Conservation (phyloP, 2,888 invertebrate species). For the Vannuccia rotundouncinata region DNA sequence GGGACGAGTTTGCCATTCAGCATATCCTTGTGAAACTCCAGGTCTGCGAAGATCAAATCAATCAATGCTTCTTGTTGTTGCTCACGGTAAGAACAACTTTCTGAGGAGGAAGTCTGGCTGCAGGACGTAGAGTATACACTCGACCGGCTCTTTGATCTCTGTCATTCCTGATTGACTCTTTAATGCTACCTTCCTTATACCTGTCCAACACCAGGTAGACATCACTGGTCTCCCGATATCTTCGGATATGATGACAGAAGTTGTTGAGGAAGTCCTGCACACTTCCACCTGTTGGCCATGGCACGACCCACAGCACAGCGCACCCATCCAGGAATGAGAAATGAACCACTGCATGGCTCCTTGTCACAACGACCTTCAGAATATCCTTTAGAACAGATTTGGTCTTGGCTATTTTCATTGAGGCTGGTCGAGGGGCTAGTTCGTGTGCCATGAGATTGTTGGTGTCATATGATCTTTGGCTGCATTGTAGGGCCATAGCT, state of each 20-base stretch:
- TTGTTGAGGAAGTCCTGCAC: conserved; percentile 38
- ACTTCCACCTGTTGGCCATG: conserved; percentile 38
- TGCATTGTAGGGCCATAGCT: conserved; percentile 33
- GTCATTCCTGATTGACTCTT: conserved; percentile 17
- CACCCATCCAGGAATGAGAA: conserved; percentile 37
- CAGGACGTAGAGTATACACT: conserved; percentile 26
- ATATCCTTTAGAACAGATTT: conserved; percentile 38
- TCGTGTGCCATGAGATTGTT: conserved; percentile 32
- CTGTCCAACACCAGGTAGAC: background rate
- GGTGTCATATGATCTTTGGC: conserved; percentile 29
- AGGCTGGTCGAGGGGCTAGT: conserved; percentile 33
- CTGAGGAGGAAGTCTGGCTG: conserved; percentile 34
- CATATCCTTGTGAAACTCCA: conserved; percentile 25
- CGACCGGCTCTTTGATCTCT: conserved; percentile 11
- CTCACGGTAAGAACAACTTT: conserved; percentile 36
- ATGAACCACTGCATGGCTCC: conserved; percentile 28
- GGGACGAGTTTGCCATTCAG: conserved; percentile 28
- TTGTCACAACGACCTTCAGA: conserved; percentile 30
- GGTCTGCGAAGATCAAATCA: conserved; percentile 39
- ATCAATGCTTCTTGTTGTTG: conserved; percentile 41
- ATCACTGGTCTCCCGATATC: conserved; percentile 2
- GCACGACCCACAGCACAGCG: conserved; percentile 40
- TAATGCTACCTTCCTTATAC: background rate
- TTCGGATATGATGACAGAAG: conserved; percentile 32
- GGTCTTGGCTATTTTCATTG: conserved; percentile 30